Evolutionary conservation across 2,113 vertebrate genomes (phyloP).

Genomic region (Rostratula benghalensis): DNA sequence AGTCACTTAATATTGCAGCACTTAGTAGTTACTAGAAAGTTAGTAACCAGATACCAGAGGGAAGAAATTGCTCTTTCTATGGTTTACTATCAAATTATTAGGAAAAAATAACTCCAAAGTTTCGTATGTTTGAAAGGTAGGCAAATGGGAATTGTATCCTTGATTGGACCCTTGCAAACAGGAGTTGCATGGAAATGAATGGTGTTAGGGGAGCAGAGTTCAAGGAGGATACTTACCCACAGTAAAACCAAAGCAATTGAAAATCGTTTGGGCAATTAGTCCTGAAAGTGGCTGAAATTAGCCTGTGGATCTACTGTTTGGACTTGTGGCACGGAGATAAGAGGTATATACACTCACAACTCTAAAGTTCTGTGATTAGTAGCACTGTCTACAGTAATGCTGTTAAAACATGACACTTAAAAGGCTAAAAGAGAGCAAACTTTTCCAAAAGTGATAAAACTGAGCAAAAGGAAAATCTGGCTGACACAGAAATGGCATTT

Average conservation of each 20-base stretch:
- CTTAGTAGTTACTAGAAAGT: not conserved
- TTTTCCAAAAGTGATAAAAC: constrained; percentile 1
- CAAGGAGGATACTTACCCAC: not conserved
- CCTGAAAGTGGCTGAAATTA: not conserved
- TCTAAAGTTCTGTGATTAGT: not conserved
- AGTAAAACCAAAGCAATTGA: not conserved
- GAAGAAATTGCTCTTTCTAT: not conserved
- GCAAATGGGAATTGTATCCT: not conserved
- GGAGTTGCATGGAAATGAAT: not conserved
- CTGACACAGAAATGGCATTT: not conserved
- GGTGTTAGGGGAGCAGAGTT: not conserved
- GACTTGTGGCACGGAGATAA: not conserved
- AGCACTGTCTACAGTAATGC: not conserved
- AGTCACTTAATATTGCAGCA: constrained; percentile 20
- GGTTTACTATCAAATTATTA: not conserved
- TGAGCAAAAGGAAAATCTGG: not conserved
- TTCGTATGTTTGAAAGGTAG: not conserved
- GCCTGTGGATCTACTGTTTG: not conserved
- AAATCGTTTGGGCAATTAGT: not conserved
- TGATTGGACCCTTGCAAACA: not conserved
- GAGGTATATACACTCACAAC: rapidly evolving
- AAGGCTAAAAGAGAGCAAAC: not conserved
- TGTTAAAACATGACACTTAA: not conserved
- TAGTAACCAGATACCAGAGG: not conserved
- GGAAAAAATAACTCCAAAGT: not conserved